Conservation (phyloP, 2,797 vertebrate species). For the Sebastes oblongus region DNA sequence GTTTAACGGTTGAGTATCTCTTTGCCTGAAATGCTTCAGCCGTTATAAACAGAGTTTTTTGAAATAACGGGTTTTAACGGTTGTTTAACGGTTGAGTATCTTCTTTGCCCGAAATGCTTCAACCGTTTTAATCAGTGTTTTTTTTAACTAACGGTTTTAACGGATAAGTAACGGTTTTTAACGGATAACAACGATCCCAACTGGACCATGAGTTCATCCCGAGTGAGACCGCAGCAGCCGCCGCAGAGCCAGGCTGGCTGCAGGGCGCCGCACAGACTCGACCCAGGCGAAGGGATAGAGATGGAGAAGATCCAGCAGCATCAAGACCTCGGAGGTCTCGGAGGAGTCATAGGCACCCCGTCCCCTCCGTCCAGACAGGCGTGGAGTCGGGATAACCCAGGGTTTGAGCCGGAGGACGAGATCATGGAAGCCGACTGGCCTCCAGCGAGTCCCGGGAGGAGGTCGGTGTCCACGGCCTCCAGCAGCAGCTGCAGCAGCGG, state of each 20-base stretch:
- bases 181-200: no score
- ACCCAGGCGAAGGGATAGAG: slow-evolving; percentile 80
- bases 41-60: background rate
- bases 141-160: no score
- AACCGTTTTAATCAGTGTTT: background rate
- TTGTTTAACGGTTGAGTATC: no score
- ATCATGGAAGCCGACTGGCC: slow-evolving; percentile 93
- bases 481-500: slow-evolving; percentile 81
- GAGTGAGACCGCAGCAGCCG: slow-evolving; percentile 74
- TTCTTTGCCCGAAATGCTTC: background rate
- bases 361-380: slow-evolving; percentile 92
- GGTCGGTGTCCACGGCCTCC: slow-evolving; percentile 81
- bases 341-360: slow-evolving; percentile 76
- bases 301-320: slow-evolving; percentile 85
- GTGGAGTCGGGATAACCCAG: slow-evolving; percentile 96
- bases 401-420: slow-evolving; percentile 93
- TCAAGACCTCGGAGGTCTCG: slow-evolving; percentile 77
- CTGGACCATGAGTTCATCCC: slow-evolving; percentile 76
- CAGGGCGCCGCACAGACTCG: slow-evolving; percentile 60
- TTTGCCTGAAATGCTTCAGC: background rate
- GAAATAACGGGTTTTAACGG: no score
- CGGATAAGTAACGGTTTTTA: no score
- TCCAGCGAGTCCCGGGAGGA: slow-evolving; percentile 84
- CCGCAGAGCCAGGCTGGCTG: slow-evolving; percentile 56
- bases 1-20: background rate